Percentiles rank a stretch among this genome's conserved stretches.
phyloP scores from a whole-genome alignment of 2,888 invertebrate genomes.

The Archips crataeganus region DNA sequence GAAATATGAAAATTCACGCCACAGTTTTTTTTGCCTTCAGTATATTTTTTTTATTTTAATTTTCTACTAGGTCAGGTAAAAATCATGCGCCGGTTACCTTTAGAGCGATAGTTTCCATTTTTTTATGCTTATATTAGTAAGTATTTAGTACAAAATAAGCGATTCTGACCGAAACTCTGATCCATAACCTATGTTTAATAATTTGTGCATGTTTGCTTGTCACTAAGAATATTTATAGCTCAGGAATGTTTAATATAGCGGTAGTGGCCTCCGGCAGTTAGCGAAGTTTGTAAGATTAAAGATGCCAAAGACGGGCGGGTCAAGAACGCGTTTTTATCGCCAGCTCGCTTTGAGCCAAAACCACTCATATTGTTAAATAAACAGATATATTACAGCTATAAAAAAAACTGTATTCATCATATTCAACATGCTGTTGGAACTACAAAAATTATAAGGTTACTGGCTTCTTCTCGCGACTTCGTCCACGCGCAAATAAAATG shows the following conservation, averaged over 20 bases:
- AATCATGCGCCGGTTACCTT: neutral
- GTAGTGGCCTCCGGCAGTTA: constrained; percentile 28
- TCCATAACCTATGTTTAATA: constrained; percentile 8
- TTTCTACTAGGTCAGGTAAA: neutral
- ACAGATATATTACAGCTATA: neutral
- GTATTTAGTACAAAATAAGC: neutral
- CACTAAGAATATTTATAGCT: constrained; percentile 18
- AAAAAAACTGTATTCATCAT: neutral
- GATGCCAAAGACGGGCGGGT: constrained; percentile 25
- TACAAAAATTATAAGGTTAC: too few species aligned
- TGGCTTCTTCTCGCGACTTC: too few species aligned
- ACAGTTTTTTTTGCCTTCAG: neutral
- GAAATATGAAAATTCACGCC: neutral
- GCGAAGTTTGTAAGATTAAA: constrained; percentile 28
- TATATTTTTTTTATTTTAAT: neutral
- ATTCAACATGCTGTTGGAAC: neutral
- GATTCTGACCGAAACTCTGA: neutral
- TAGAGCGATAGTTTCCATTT: neutral
- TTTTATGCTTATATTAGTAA: neutral
- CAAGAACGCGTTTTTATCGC: constrained; percentile 13
- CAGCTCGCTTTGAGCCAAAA: neutral
- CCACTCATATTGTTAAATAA: constrained; percentile 12
- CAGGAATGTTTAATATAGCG: constrained; percentile 34
- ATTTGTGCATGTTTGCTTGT: constrained; percentile 18
- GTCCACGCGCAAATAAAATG: too few species aligned